These are phyloP conservation scores for Vannuccia rotundouncinata DNA, from an alignment of 2,888 invertebrate genomes.

Conservation along the genomic window DNA sequence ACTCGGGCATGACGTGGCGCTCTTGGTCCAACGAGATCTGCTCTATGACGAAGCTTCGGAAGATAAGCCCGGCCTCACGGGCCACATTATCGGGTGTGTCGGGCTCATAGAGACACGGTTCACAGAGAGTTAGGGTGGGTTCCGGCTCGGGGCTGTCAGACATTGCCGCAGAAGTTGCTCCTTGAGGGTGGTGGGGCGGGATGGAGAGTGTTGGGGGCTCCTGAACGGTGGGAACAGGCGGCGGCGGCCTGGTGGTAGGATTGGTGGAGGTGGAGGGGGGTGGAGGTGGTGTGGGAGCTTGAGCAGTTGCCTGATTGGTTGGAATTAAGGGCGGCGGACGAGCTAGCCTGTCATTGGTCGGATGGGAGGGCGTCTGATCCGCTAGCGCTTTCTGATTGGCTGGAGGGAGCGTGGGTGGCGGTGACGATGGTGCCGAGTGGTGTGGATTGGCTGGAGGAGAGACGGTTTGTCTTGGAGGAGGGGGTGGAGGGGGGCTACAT, in stretches of 20 bases:
- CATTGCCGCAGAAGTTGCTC: not conserved
- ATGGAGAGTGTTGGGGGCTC: not conserved
- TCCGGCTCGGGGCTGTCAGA: not conserved
- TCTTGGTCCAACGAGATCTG: conserved; percentile 46
- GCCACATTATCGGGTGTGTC: conserved; percentile 52
- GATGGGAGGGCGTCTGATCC: not conserved
- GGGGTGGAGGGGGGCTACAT: not conserved
- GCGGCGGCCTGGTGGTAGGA: not conserved
- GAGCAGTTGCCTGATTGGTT: not conserved
- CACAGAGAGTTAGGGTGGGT: not conserved
- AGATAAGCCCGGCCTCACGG: conserved; percentile 50
- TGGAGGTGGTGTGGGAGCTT: not conserved
- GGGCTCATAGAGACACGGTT: conserved; percentile 38
- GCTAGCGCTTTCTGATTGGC: not conserved
- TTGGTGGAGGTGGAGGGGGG: not conserved
- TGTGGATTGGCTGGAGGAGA: not conserved
- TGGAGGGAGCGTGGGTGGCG: not conserved
- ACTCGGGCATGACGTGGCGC: not conserved
- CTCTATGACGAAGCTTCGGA: conserved; percentile 50
- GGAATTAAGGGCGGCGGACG: not conserved
- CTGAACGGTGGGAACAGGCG: not conserved
- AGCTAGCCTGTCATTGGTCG: not conserved
- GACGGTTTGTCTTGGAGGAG: not conserved
- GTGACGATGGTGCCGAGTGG: not conserved
- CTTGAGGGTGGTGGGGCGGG: not conserved